Evolutionary conservation across 2,888 invertebrate species (phyloP).

Genomic region (Cantharis nigra): DNA sequence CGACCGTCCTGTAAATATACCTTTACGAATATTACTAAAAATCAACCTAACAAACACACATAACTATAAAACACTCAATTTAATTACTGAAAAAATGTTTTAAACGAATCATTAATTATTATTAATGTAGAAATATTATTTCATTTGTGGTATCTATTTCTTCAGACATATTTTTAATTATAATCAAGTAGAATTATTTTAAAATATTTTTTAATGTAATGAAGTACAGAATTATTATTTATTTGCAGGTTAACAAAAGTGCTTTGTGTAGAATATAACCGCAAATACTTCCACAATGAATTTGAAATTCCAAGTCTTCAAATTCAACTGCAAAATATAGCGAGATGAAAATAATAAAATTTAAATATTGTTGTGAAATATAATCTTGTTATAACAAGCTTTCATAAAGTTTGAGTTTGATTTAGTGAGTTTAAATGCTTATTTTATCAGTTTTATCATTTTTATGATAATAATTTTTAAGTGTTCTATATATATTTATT

Average conservation of each 20-base stretch:
- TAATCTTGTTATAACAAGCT: background rate
- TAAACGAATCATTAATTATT: too few species aligned
- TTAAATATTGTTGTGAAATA: background rate
- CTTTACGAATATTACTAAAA: too few species aligned
- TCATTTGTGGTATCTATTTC: too few species aligned
- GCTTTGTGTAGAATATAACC: background rate
- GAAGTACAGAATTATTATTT: background rate
- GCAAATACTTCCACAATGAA: conserved; percentile 1
- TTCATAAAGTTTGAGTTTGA: background rate
- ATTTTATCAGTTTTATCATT: background rate
- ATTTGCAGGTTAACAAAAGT: background rate
- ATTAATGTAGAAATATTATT: too few species aligned
- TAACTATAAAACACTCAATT: too few species aligned
- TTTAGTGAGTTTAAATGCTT: background rate
- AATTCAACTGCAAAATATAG: background rate
- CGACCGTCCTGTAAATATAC: too few species aligned
- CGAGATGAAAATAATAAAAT: background rate
- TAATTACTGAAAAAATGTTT: too few species aligned
- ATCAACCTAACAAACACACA: too few species aligned
- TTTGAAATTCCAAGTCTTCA: background rate
- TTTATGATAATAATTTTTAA: background rate
- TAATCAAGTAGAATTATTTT: background rate
- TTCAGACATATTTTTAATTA: too few species aligned
- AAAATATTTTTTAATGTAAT: background rate
- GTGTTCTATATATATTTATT: background rate